phyloP scores from a whole-genome alignment of 37 sponge, comb jelly and placozoan genomes.

The Hexactinellida sp. region DNA sequence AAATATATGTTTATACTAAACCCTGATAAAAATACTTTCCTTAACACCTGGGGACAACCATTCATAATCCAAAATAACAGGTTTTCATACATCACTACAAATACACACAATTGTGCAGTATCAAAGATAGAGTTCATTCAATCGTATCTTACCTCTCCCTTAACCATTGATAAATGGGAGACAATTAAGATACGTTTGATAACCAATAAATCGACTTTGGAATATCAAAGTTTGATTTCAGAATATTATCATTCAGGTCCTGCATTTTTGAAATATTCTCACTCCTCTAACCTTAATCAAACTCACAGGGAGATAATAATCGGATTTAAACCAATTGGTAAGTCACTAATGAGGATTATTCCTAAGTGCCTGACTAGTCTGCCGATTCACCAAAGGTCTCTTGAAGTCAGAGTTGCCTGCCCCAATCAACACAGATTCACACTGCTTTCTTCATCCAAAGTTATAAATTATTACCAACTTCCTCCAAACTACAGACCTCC shows the following conservation, averaged over 20 bases:
- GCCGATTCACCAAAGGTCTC: background rate
- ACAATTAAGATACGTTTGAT: background rate
- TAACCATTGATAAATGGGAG: background rate
- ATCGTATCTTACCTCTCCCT: background rate
- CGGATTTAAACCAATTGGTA: background rate
- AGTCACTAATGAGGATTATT: background rate
- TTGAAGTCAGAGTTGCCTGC: background rate
- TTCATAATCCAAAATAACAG: background rate
- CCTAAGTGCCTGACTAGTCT: background rate
- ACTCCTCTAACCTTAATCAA: background rate
- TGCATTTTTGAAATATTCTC: background rate
- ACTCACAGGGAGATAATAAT: background rate
- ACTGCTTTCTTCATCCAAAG: background rate
- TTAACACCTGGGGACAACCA: background rate
- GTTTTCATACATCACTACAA: background rate
- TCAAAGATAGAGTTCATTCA: background rate
- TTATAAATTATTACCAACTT: background rate
- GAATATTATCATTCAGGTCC: background rate
- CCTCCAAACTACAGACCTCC: slow-evolving; percentile 3
- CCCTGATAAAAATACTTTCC: background rate
- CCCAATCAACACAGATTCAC: background rate
- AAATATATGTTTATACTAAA: background rate
- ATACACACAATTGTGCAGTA: background rate
- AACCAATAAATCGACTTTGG: background rate
- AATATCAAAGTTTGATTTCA: background rate